Evolutionary conservation across 53 echinoderm and acorn worm genomes (phyloP).

Genomic region (Apostichopus leukothele): DNA sequence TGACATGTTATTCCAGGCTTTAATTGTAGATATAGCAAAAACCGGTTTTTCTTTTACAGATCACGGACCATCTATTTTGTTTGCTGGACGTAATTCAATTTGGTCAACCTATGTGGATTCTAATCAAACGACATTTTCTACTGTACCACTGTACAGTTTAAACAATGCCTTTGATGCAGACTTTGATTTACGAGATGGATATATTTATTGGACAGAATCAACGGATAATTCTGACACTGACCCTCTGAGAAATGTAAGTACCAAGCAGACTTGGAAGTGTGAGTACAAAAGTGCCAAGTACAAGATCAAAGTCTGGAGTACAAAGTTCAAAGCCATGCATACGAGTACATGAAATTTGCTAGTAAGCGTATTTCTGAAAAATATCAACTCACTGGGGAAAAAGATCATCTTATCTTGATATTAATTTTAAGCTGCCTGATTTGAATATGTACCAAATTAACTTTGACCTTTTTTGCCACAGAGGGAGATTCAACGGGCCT

Average conservation of each 20-base stretch:
- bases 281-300: no score
- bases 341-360: no score
- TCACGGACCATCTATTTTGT: slow-evolving; percentile 10
- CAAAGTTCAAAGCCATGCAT: no score
- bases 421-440: no score
- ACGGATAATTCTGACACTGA: neutral
- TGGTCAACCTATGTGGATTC: slow-evolving; percentile 12
- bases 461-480: neutral
- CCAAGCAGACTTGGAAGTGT: neutral
- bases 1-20: no score
- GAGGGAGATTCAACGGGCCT: slow-evolving; percentile 51
- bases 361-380: no score
- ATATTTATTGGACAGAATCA: slow-evolving; percentile 72
- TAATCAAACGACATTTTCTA: neutral
- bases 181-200: slow-evolving; percentile 56
- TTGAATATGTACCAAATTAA: no score
- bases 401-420: no score
- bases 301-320: no score
- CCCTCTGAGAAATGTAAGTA: slow-evolving; percentile 26
- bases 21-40: no score
- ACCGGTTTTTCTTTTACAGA: neutral
- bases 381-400: no score
- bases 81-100: neutral
- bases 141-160: neutral
- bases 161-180: slow-evolving; percentile 57